Evolutionary conservation across 2,113 vertebrate genomes (phyloP), one percentile per base, ranked within the genome.

Genomic region (Castor canadensis): DNA sequence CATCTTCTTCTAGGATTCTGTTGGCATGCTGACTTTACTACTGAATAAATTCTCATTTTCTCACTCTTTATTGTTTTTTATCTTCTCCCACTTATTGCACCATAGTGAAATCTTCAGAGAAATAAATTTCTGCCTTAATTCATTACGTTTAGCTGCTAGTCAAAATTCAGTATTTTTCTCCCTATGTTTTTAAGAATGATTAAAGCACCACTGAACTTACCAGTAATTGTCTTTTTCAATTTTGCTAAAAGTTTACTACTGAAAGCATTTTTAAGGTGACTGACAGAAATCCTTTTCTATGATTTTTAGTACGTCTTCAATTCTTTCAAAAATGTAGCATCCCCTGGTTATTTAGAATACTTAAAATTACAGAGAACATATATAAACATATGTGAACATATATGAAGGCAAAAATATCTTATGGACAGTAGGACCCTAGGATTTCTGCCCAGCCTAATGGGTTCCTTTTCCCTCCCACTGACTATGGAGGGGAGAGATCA

Each of bases 231-330:
- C 4, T 30, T n/a, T 72, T 77, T 52, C 9, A 38, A 60, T 38
- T 90, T 22, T 64, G 45, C 40, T 0, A 9, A 64, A 52, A 69
- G 76, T 84, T 93, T 93, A 6, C 32, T 96, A 84, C 22, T 97
- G 96, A 98, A 96, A 91, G 30, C 35, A 81, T 67, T 80, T 58
- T 91, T 94, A 94, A 96, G 40, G 30, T 96, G 89, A 98, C 69
- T 97, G 95, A 69, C 60, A 94, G 95, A 97, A 98, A 97, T 93
- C 81, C 66, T 95, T 95, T 98, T 97, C 58, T 7, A 1, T 91
- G 89, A 49, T 67, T 96, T 85, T 95, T 85, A 96, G 67, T 81
- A 96, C 28, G 93, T 92, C 20, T 80, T 77, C 17, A 95, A 19
- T 94, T 97, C 80, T 94, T 71, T 96, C 35, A 95, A 64, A 52